phyloP scores from a whole-genome alignment of 2,797 vertebrate genomes.

The Sphenopsis melanotis region DNA sequence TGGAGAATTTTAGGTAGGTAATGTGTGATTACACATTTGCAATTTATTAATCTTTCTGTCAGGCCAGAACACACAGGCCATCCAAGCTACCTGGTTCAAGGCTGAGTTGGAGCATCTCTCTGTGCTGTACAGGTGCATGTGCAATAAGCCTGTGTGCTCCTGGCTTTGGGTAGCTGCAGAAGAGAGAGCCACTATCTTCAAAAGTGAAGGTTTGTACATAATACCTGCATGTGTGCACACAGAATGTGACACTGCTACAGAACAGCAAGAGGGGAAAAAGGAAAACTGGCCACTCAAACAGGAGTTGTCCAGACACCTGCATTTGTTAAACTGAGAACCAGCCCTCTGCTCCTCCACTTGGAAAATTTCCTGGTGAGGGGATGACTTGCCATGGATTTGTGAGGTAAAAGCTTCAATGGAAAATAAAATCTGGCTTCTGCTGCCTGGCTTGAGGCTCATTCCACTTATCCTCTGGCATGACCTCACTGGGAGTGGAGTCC shows the following conservation, averaged over 20 bases:
- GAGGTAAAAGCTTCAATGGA: background rate
- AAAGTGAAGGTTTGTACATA: background rate
- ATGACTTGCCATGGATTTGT: slow-evolving; percentile 9
- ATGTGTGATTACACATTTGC: background rate
- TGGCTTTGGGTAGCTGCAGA: background rate
- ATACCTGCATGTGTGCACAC: fast-evolving
- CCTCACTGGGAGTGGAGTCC: background rate
- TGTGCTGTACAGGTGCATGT: background rate
- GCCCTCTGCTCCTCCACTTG: background rate
- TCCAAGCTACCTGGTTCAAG: background rate
- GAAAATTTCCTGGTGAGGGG: background rate
- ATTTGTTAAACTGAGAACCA: background rate
- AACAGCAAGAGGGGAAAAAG: background rate
- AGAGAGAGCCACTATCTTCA: background rate
- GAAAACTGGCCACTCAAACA: background rate
- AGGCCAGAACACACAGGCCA: background rate
- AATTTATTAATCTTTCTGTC: background rate
- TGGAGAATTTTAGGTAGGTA: background rate
- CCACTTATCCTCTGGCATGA: background rate
- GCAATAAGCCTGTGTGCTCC: background rate
- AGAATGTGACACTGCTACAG: background rate
- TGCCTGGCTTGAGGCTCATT: background rate
- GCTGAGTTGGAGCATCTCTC: background rate
- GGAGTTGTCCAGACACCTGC: background rate
- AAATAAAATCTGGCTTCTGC: slow-evolving; percentile 8